These are phyloP conservation scores for Zeus faber DNA, from an alignment of 2,113 vertebrate species.

Conservation along the genomic window DNA sequence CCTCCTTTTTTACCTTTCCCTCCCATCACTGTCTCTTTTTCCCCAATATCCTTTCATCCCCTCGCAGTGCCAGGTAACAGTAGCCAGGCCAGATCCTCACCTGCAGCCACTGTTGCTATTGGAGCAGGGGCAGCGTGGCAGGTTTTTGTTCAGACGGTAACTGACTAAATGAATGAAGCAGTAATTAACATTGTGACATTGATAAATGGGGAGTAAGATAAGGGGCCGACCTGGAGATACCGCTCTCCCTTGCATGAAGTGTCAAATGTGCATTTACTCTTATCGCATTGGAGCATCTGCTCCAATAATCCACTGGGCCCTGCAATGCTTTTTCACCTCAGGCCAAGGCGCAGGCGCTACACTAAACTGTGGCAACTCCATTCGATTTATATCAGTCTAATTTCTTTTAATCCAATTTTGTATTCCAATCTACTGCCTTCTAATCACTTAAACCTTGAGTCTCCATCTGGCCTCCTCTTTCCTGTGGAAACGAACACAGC, in stretches of 20 bases:
- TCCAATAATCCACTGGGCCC: constrained; percentile 87
- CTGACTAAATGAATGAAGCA: constrained; percentile 93
- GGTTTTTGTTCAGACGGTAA: constrained; percentile 78
- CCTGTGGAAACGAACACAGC: constrained; percentile 81
- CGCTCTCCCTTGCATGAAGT: constrained; percentile 81
- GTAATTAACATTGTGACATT: constrained; percentile 95
- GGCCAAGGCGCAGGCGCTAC: constrained; percentile 36
- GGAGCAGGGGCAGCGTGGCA: constrained; percentile 64
- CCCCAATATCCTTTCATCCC: constrained; percentile 8
- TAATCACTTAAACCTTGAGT: constrained; percentile 97
- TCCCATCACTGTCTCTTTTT: neutral
- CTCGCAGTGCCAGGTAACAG: constrained; percentile 50
- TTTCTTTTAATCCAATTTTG: constrained; percentile 98
- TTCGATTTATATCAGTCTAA: constrained; percentile 98
- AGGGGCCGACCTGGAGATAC: constrained; percentile 75
- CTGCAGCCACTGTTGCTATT: constrained; percentile 69
- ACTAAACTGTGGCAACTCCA: constrained; percentile 86
- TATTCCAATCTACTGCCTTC: constrained; percentile 97
- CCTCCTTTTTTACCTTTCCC: neutral
- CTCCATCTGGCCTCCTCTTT: constrained; percentile 87
- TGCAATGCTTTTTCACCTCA: constrained; percentile 71
- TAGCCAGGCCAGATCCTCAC: constrained; percentile 58
- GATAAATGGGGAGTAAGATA: constrained; percentile 91
- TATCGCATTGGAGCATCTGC: constrained; percentile 97
- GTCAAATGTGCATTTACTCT: constrained; percentile 91